Evolutionary conservation across 2,797 vertebrate genomes (phyloP).

Genomic region (Glyptemys insculpta): DNA sequence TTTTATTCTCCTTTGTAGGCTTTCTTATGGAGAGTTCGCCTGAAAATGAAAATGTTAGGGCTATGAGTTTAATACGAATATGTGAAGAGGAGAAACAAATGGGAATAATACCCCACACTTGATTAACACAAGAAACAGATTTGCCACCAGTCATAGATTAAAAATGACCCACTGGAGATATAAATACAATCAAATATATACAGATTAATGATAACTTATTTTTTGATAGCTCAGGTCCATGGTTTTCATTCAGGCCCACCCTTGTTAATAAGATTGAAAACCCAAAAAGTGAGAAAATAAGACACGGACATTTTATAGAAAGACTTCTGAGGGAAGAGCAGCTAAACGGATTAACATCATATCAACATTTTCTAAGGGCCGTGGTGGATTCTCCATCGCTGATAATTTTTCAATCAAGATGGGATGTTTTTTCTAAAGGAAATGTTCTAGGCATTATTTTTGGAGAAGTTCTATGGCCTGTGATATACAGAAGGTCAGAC

Average conservation of each 20-base stretch:
- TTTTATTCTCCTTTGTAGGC: background rate
- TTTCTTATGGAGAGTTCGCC: conserved; percentile 50
- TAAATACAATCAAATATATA: conserved; percentile 48
- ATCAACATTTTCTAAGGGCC: background rate
- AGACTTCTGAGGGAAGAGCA: background rate
- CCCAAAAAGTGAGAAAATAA: background rate
- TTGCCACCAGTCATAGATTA: conserved; percentile 33
- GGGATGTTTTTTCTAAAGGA: background rate
- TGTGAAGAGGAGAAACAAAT: background rate
- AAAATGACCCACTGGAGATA: conserved; percentile 58
- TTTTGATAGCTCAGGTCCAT: background rate
- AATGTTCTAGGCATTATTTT: background rate
- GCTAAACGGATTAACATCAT: background rate
- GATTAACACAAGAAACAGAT: conserved; percentile 40
- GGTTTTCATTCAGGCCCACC: background rate
- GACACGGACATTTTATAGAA: accelerated
- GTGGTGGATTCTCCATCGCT: background rate
- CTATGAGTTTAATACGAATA: background rate
- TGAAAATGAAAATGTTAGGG: conserved; percentile 28
- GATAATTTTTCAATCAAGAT: background rate
- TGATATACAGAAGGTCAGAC: background rate
- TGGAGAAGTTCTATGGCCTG: background rate
- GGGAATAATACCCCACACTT: conserved; percentile 61
- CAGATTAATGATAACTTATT: background rate
- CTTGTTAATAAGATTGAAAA: background rate